Conservation (phyloP, 2,113 vertebrate species). For the Daphoenositta chrysoptera region DNA sequence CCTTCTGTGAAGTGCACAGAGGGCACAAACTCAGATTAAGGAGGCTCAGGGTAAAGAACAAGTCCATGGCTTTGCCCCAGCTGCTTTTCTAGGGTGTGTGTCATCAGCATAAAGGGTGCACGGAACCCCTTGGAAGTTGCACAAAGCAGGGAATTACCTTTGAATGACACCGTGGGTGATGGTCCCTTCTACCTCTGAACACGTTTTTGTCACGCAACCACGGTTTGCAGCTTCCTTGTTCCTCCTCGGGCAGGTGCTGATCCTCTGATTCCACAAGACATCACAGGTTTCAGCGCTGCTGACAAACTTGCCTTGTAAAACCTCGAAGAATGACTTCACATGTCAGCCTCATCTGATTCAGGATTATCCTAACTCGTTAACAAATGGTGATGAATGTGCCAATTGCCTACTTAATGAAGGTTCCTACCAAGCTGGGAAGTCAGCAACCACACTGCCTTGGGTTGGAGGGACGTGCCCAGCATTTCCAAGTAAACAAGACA, state of each 20-base stretch:
- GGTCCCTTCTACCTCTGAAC: neutral
- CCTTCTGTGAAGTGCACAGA: neutral
- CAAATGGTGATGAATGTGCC: neutral
- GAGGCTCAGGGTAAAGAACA: neutral
- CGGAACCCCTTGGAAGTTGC: neutral
- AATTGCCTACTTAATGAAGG: neutral
- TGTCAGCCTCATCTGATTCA: neutral
- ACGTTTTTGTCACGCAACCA: fast-evolving
- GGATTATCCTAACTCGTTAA: neutral
- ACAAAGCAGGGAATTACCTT: neutral
- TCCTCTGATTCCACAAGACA: neutral
- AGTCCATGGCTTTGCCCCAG: neutral
- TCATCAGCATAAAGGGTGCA: fast-evolving
- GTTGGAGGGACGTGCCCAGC: neutral
- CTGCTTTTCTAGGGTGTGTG: neutral
- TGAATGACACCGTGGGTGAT: neutral
- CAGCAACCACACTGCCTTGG: neutral
- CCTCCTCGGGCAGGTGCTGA: neutral
- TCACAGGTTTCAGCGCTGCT: neutral
- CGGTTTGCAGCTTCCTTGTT: neutral
- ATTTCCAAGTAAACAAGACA: neutral
- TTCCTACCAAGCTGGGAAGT: neutral
- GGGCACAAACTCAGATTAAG: neutral
- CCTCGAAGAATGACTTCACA: neutral
- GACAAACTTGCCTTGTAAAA: neutral